Conservation (phyloP, 2,797 vertebrate genomes). For the Allobates femoralis region DNA sequence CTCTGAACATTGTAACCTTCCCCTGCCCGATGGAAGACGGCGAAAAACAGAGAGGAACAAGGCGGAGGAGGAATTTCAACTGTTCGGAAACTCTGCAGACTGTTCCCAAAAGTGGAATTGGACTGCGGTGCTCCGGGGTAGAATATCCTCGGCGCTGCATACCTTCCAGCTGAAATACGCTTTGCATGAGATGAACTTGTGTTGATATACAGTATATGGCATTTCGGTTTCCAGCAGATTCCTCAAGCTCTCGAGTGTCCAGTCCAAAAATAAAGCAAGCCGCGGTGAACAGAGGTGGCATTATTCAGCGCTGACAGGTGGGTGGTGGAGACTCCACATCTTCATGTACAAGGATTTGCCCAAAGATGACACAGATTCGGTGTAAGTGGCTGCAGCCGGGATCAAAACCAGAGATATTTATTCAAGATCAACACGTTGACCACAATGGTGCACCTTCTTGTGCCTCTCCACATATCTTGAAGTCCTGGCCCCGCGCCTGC, state of each 20-base stretch:
- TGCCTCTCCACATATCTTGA: constrained; percentile 42
- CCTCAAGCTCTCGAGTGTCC: constrained; percentile 24
- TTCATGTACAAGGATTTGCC: constrained; percentile 47
- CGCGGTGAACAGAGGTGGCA: constrained; percentile 10
- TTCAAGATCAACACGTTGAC: constrained; percentile 60
- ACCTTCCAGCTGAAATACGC: constrained; percentile 11
- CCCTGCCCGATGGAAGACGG: background rate
- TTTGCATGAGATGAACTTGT: constrained; percentile 24
- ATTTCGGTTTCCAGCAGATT: constrained; percentile 24
- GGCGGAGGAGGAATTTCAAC: constrained; percentile 31
- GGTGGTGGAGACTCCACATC: constrained; percentile 10
- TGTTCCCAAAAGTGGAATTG: constrained; percentile 29
- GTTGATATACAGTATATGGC: constrained; percentile 19
- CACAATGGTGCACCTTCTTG: constrained; percentile 57
- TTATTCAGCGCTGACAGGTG: constrained; percentile 42
- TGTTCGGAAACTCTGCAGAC: constrained; percentile 20
- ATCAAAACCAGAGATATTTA: constrained; percentile 58
- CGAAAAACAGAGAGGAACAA: constrained; percentile 39
- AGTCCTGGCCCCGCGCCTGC: constrained; percentile 43
- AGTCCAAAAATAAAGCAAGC: constrained; percentile 1
- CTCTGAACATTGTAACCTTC: background rate
- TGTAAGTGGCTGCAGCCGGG: constrained; percentile 49
- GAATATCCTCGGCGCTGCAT: constrained; percentile 8
- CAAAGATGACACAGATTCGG: constrained; percentile 52
- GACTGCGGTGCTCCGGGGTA: constrained; percentile 10